Evolutionary conservation across 2,888 invertebrate species (phyloP).

Genomic region (Philhelius pedissequus): DNA sequence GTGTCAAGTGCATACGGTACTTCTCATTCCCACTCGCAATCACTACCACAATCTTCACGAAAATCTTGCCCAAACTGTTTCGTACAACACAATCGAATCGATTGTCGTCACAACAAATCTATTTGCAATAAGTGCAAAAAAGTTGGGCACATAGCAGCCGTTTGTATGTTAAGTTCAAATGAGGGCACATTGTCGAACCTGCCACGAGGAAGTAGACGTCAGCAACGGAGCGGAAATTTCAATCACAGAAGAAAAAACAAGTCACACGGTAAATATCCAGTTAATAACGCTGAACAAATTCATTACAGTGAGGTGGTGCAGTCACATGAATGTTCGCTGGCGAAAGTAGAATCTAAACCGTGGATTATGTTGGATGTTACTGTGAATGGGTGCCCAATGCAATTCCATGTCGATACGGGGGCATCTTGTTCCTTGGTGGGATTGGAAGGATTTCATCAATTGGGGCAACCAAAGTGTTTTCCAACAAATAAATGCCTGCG

Average conservation of each 20-base stretch:
- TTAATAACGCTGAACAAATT: neutral
- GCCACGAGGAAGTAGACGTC: neutral
- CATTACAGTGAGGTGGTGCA: neutral
- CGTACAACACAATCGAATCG: neutral
- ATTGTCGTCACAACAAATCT: slow-evolving; percentile 2
- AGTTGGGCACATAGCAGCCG: too few species aligned
- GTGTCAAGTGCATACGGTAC: too few species aligned
- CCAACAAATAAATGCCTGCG: neutral
- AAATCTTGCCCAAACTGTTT: neutral
- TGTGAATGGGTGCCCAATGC: neutral
- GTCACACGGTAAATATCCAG: neutral
- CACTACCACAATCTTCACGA: too few species aligned
- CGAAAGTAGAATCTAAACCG: neutral
- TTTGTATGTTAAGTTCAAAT: too few species aligned
- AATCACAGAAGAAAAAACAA: neutral
- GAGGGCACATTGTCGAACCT: neutral
- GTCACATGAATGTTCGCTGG: neutral
- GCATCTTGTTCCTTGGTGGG: neutral
- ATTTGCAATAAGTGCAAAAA: too few species aligned
- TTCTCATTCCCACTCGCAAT: neutral
- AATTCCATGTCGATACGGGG: neutral
- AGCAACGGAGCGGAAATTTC: neutral
- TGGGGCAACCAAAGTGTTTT: neutral
- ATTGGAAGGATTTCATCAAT: neutral
- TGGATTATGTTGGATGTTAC: neutral